Conservation (phyloP, 1,140 invertebrate species). For the Anadara kagoshimensis region DNA sequence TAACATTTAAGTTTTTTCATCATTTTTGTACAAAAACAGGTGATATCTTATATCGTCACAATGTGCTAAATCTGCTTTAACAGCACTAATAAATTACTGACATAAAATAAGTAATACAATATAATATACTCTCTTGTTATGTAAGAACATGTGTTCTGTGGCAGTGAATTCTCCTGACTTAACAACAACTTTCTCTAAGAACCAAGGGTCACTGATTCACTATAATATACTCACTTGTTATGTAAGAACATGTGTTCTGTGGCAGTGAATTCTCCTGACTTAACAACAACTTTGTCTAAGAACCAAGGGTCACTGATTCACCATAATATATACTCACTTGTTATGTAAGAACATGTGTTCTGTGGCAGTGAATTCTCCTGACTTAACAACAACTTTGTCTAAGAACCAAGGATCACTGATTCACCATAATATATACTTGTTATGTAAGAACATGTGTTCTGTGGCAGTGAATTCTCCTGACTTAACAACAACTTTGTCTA, state of each 20-base stretch:
- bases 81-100: too few species aligned
- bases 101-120: too few species aligned
- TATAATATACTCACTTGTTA: conserved; percentile 51
- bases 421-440: too few species aligned
- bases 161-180: conserved; percentile 42
- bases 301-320: conserved; percentile 52
- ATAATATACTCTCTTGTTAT: conserved; percentile 47
- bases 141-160: conserved; percentile 44
- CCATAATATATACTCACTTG: conserved; percentile 49
- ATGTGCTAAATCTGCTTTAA: too few species aligned
- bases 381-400: conserved; percentile 52
- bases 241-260: conserved; percentile 45
- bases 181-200: conserved; percentile 53
- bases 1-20: too few species aligned
- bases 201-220: conserved; percentile 53
- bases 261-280: conserved; percentile 39
- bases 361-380: conserved; percentile 37
- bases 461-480: conserved; percentile 38
- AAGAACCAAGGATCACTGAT: conserved; percentile 52
- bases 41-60: too few species aligned
- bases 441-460: conserved; percentile 45
- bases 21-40: too few species aligned
- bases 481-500: conserved; percentile 56
- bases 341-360: conserved; percentile 47
- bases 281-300: conserved; percentile 54